phyloP scores from a whole-genome alignment of 2,797 vertebrate species.

The Kryptolebias ocellatus region DNA sequence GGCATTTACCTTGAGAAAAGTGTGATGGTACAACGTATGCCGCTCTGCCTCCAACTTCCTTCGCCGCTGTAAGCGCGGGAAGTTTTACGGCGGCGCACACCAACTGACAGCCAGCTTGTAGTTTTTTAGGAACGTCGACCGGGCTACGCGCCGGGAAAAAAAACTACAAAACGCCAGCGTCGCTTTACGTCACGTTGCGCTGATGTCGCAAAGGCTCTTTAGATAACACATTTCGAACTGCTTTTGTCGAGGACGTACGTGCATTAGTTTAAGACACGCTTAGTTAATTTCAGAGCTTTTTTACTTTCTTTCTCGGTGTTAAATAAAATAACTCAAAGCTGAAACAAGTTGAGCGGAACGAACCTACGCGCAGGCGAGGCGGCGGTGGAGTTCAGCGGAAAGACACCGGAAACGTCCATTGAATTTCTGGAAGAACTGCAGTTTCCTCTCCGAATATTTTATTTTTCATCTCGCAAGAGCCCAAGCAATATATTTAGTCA shows the following conservation, averaged over 20 bases:
- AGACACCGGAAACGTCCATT: conserved; percentile 68
- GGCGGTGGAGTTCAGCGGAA: conserved; percentile 13
- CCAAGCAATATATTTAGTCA: not conserved
- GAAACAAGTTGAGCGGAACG: conserved; percentile 53
- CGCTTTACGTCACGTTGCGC: conserved; percentile 30
- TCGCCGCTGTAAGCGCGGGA: conserved; percentile 15
- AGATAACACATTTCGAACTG: fast-evolving
- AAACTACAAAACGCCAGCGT: conserved; percentile 57
- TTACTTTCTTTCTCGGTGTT: fast-evolving
- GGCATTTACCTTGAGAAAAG: conserved; percentile 40
- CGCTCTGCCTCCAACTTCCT: not conserved
- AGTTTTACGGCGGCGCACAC: conserved; percentile 34
- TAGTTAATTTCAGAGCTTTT: fast-evolving
- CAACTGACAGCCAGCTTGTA: conserved; percentile 28
- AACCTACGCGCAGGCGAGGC: not conserved
- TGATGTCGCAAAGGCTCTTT: conserved; percentile 16
- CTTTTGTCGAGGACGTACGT: fast-evolving
- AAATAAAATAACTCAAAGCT: not conserved
- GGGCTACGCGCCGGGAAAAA: fast-evolving
- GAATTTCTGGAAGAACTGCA: conserved; percentile 3
- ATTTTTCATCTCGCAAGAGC: not conserved
- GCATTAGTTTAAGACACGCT: fast-evolving
- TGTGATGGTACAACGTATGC: not conserved
- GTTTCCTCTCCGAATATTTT: not conserved
- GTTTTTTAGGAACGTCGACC: conserved; percentile 18